These are phyloP conservation scores for Laterallus jamaicensis DNA, from an alignment of 2,113 vertebrate species.

Conservation along the genomic window DNA sequence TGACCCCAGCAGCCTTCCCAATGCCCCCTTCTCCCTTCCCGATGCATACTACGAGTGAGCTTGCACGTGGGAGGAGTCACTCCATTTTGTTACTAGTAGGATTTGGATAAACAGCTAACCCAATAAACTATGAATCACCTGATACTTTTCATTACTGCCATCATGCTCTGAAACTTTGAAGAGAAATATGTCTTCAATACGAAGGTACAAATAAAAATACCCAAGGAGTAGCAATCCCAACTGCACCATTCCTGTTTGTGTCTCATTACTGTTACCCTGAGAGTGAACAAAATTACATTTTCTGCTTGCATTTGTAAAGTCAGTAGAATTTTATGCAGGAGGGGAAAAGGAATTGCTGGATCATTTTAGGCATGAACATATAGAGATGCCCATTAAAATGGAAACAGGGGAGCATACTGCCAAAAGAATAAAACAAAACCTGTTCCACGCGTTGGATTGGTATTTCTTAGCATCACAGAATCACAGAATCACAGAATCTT, in stretches of 20 bases:
- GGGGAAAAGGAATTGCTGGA: background rate
- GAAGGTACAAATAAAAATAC: background rate
- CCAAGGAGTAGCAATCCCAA: background rate
- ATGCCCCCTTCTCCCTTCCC: no score
- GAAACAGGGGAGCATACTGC: background rate
- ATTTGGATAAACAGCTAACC: background rate
- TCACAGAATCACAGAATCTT: no score
- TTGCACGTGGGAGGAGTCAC: background rate
- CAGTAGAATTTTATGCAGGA: background rate
- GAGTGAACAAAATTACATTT: background rate
- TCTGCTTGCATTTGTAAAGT: background rate
- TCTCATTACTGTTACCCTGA: background rate
- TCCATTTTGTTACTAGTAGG: background rate
- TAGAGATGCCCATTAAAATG: background rate
- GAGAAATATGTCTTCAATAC: background rate
- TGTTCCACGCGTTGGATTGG: background rate
- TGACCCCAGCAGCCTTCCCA: no score
- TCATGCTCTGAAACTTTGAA: background rate
- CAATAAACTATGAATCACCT: background rate
- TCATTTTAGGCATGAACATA: background rate
- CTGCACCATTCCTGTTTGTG: background rate
- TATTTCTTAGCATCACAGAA: background rate
- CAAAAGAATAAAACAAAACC: background rate
- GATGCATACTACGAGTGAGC: accelerated
- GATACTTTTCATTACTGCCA: background rate